These are phyloP conservation scores for Hippocampus kuda DNA, from an alignment of 2,797 vertebrate genomes.

Conservation along the genomic window DNA sequence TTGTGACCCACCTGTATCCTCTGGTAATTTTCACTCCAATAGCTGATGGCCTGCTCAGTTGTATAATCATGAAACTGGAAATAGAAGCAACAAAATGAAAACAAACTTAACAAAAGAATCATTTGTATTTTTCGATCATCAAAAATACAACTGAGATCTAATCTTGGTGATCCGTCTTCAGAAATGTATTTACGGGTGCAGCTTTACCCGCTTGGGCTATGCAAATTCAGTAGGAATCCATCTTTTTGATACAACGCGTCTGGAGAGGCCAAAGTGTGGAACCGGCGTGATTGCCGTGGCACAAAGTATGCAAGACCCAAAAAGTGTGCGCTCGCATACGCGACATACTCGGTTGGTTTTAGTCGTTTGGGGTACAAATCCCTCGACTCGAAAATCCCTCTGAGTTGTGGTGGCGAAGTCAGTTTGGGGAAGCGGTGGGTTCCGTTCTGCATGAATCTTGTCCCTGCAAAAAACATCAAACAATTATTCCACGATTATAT, in stretches of 20 bases:
- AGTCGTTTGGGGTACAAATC: constrained; percentile 48
- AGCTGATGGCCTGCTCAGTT: constrained; percentile 59
- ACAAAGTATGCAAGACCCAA: not conserved
- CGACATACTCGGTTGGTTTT: constrained; percentile 37
- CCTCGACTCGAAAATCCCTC: constrained; percentile 49
- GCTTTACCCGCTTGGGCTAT: too few species aligned
- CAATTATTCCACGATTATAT: not conserved
- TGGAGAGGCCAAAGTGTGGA: too few species aligned
- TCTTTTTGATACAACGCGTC: too few species aligned
- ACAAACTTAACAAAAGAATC: not conserved
- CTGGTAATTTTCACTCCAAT: constrained; percentile 65
- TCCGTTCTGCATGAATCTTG: constrained; percentile 40
- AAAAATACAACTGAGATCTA: not conserved
- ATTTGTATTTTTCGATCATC: not conserved
- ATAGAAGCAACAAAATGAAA: not conserved
- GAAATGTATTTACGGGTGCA: too few species aligned
- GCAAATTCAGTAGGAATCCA: too few species aligned
- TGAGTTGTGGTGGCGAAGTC: constrained; percentile 54
- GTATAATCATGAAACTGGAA: constrained; percentile 57
- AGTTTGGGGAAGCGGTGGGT: constrained; percentile 8
- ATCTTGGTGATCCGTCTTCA: not conserved
- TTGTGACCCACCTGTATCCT: constrained; percentile 52
- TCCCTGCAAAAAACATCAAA: constrained; percentile 46
- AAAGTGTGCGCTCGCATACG: not conserved
- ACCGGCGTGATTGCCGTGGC: not conserved